Percentiles rank a stretch among this genome's conserved stretches.
phyloP scores from a whole-genome alignment of 2,888 invertebrate species.

The Netelia fuscicornis region DNA sequence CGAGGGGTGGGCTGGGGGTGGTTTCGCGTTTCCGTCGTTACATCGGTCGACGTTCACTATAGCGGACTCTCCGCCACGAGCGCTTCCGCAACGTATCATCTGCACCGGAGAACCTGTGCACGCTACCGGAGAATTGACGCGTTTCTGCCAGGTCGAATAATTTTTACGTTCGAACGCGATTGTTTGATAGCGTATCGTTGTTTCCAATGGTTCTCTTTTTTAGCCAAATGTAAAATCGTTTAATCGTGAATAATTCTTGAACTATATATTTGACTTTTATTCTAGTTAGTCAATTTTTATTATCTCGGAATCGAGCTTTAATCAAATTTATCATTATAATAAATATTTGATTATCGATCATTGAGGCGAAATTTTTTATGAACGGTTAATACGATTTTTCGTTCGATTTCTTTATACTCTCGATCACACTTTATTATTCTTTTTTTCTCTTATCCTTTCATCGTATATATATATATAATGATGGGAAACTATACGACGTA shows the following conservation, averaged over 20 bases:
- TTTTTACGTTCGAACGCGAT: background rate
- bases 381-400: too few relatives aligned
- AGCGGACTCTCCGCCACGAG: conserved; percentile 50
- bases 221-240: background rate
- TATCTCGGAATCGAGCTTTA: too few relatives aligned
- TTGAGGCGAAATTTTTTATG: too few relatives aligned
- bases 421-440: background rate
- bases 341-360: too few relatives aligned
- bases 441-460: background rate
- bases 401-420: too few relatives aligned
- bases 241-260: background rate
- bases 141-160: conserved; percentile 3
- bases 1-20: background rate
- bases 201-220: conserved; percentile 11
- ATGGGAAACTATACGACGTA: background rate
- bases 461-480: too few relatives aligned
- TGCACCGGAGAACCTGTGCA: conserved; percentile 46
- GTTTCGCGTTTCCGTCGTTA: conserved; percentile 61
- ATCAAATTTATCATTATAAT: too few relatives aligned
- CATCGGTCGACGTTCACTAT: conserved; percentile 36
- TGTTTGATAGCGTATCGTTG: background rate
- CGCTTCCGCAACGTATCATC: conserved; percentile 62
- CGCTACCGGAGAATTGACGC: conserved; percentile 24
- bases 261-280: background rate
- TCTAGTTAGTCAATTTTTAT: background rate